Base-by-base conservation (phyloP, 2,797 vertebrate genomes). In the Cuculus canorus region DNA sequence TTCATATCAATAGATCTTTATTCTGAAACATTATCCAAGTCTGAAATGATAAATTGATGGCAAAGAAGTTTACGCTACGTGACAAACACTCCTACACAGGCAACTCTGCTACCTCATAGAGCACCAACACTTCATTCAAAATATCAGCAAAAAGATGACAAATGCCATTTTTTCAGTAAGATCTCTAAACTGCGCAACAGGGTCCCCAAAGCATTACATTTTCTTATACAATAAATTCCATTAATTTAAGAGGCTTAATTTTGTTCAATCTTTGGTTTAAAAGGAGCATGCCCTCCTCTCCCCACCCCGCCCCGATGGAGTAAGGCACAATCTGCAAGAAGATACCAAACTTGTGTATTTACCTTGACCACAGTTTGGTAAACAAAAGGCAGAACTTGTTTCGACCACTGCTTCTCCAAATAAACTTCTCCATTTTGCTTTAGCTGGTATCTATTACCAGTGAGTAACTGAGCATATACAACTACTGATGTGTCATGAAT, bases 371-470 rank as follows among this genome's bases (percentile, higher is more conserved):
- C 90, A 7, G 99, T 98, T 97, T 99, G 99, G 97, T 97, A 98
- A 95, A 99, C 98, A 94, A 99, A 99, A 65, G 99, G 99, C 83
- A 99, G 98, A 92, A 98, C 96, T 97, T 99, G 99, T 96, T 99
- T 99, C 93, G 99, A 98, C 99, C 99, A 99, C 94, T 99, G 99
- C 87, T 99, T 99, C 97, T 99, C 99, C 81, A 99, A 97, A 93
- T 97, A 98, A 88, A 99, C 99, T 50, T 98, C 98, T 61, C 99
- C 99, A 32, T 97, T 98, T 86, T 98, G 98, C 96, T 97, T 98
- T 63, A 99, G 97, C 47, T 99, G 98, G 14, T 99, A 99, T 78
- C 98, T 99, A 90, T 97, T 98, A 69, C 99, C 99, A 30, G 98
- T 98, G 87, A 99, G 98, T 96, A 99, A 94, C 95, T 99, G 99